phyloP scores from a whole-genome alignment of 2,113 vertebrate species.

The Xenotilapia caudafasciata region DNA sequence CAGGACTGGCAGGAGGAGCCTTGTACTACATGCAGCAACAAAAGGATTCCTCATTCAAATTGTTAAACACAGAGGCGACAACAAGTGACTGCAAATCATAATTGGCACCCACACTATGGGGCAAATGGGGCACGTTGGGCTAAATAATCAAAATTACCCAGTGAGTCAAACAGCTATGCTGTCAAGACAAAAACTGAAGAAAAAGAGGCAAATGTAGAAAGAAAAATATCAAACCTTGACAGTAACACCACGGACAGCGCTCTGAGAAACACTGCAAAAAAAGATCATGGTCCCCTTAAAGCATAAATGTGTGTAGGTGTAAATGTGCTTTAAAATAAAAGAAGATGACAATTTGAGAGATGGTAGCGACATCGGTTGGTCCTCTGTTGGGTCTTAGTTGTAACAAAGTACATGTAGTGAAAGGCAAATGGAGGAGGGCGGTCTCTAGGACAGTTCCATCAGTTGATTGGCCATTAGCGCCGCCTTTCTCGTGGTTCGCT shows the following conservation, averaged over 20 bases:
- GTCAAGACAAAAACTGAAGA: constrained; percentile 6
- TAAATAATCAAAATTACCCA: constrained; percentile 11
- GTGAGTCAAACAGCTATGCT: constrained; percentile 30
- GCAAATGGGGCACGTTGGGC: background rate
- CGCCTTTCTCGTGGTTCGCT: constrained; percentile 81
- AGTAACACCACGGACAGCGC: constrained; percentile 36
- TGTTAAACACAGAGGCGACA: constrained; percentile 28
- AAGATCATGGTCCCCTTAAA: constrained; percentile 54
- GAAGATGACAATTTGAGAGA: constrained; percentile 34
- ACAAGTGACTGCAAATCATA: constrained; percentile 23
- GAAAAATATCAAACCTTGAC: constrained; percentile 35
- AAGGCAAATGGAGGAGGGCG: constrained; percentile 50
- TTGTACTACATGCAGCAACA: constrained; percentile 54
- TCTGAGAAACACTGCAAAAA: constrained; percentile 52
- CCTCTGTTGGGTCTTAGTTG: constrained; percentile 65
- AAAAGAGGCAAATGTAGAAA: constrained; percentile 14
- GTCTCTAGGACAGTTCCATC: constrained; percentile 45
- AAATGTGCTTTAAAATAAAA: constrained; percentile 47
- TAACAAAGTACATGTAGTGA: constrained; percentile 68
- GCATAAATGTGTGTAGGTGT: constrained; percentile 19
- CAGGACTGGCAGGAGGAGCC: constrained; percentile 25
- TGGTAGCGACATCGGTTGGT: constrained; percentile 66
- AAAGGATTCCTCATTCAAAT: constrained; percentile 23
- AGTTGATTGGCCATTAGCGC: constrained; percentile 59
- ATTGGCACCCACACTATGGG: constrained; percentile 42